phyloP scores from a whole-genome alignment of 2,888 invertebrate species.

The Apamea crenata region DNA sequence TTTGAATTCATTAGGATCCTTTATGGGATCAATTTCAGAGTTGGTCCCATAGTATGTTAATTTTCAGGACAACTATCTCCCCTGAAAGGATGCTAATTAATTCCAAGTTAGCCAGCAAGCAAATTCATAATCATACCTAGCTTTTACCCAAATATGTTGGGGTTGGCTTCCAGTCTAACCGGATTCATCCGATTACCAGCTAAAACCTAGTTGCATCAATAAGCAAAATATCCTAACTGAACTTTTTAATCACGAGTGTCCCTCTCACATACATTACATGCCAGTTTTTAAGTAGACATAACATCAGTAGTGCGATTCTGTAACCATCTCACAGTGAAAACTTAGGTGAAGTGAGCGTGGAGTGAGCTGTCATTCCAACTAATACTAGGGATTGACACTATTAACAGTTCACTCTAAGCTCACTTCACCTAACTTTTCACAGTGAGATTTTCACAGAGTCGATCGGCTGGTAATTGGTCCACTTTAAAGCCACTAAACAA shows the following conservation, averaged over 20 bases:
- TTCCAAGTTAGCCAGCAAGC: background rate
- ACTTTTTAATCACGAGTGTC: background rate
- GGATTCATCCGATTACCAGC: background rate
- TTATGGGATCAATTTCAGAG: background rate
- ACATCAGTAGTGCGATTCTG: too few species aligned
- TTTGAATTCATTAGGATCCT: background rate
- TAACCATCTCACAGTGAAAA: too few species aligned
- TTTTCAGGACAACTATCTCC: background rate
- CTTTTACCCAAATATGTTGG: background rate
- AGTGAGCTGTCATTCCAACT: too few species aligned
- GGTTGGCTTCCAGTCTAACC: background rate
- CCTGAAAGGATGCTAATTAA: background rate
- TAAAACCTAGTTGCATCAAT: background rate
- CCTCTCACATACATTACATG: background rate
- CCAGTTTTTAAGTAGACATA: background rate
- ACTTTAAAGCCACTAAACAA: constrained; percentile 16
- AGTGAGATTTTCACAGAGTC: too few species aligned
- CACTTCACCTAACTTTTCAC: too few species aligned
- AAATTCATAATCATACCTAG: background rate
- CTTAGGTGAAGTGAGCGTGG: too few species aligned
- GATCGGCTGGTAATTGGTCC: background rate
- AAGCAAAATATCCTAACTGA: background rate
- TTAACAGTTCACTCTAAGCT: too few species aligned
- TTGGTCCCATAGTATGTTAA: too few species aligned
- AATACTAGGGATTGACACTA: too few species aligned